Conservation (phyloP, 2,113 vertebrate species). For the Aphyosemion australe region DNA sequence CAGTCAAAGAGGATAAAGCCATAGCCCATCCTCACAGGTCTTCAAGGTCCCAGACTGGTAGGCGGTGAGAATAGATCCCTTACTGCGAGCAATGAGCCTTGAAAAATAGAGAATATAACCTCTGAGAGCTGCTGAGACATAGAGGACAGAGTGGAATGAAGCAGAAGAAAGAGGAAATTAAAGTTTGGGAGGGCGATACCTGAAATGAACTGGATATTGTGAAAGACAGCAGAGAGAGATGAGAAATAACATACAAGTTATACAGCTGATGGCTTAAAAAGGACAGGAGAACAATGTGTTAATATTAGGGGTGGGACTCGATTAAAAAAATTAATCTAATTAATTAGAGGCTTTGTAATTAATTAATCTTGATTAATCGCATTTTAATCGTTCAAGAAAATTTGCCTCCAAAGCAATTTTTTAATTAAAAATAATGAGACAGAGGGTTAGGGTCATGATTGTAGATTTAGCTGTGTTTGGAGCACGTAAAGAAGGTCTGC, state of each 20-base stretch:
- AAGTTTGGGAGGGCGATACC: slow-evolving; percentile 32
- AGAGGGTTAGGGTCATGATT: too few relatives aligned
- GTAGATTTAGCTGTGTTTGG: too few relatives aligned
- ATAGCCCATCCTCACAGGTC: slow-evolving; percentile 40
- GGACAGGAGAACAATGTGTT: neutral
- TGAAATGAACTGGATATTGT: slow-evolving; percentile 35
- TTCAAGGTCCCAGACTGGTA: slow-evolving; percentile 55
- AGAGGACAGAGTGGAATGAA: slow-evolving; percentile 13
- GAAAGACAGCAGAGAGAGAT: slow-evolving; percentile 19
- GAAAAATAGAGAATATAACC: slow-evolving; percentile 59
- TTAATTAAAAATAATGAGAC: too few relatives aligned
- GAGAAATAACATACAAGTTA: slow-evolving; percentile 37
- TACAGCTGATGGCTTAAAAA: slow-evolving; percentile 2
- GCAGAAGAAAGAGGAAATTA: slow-evolving; percentile 20
- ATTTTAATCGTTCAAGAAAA: too few relatives aligned
- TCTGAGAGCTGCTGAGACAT: slow-evolving; percentile 44
- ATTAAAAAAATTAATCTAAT: too few relatives aligned
- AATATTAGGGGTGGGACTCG: too few relatives aligned
- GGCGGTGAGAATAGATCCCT: slow-evolving; percentile 46
- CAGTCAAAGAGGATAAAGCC: slow-evolving; percentile 29
- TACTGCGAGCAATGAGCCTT: slow-evolving; percentile 57
- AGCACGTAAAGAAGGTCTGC: too few relatives aligned
- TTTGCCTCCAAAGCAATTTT: too few relatives aligned
- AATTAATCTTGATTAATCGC: too few relatives aligned
- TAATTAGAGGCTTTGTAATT: too few relatives aligned